These are phyloP conservation scores for Cherax destructor DNA, from an alignment of 1,140 invertebrate genomes.

Conservation along the genomic window DNA sequence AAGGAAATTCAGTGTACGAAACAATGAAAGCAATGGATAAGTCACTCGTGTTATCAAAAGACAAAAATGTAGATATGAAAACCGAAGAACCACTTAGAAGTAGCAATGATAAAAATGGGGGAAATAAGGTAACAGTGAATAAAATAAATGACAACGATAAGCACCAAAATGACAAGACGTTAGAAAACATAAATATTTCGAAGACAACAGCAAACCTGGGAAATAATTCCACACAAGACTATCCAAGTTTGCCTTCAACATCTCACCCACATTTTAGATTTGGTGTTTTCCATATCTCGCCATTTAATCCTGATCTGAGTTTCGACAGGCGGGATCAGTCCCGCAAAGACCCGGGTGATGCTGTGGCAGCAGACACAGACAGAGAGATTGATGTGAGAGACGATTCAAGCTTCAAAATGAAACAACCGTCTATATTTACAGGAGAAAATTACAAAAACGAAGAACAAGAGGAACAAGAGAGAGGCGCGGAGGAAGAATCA, in stretches of 20 bases:
- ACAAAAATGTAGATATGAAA: too few species aligned
- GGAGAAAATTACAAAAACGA: neutral
- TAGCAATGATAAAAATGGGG: too few species aligned
- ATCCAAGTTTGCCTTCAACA: neutral
- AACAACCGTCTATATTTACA: neutral
- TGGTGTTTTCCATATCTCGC: neutral
- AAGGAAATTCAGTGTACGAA: neutral
- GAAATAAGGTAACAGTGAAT: neutral
- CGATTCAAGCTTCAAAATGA: neutral
- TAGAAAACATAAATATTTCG: neutral
- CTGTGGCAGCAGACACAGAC: too few species aligned
- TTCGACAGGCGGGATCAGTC: neutral
- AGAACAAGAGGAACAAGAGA: neutral
- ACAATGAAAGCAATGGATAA: neutral
- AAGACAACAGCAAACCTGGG: neutral
- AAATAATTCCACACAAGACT: too few species aligned
- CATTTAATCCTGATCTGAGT: slow-evolving; percentile 11
- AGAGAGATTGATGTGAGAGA: neutral
- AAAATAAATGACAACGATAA: neutral
- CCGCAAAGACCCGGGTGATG: neutral
- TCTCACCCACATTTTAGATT: neutral
- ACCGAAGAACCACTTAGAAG: too few species aligned
- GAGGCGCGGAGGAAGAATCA: neutral
- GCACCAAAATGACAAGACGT: neutral
- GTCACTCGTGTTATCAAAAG: too few species aligned